Percentiles rank a stretch among this genome's conserved stretches.
Conservation (phyloP, 2,888 invertebrate species). For the Coenonympha glycerion region DNA sequence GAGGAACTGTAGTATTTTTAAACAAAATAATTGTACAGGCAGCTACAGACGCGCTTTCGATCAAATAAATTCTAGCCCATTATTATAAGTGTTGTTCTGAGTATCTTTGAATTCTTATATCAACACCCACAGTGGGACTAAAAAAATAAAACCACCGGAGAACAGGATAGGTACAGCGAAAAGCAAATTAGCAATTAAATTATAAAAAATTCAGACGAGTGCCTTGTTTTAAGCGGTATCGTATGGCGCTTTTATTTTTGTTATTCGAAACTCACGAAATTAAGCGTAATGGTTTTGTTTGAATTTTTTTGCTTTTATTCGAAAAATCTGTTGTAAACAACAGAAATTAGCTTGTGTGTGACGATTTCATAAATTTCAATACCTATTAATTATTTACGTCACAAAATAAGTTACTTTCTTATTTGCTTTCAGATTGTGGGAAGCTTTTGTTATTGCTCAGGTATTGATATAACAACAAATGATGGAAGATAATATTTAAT, state of each 20-base stretch:
- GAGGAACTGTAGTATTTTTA: too few species aligned
- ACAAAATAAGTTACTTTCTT: too few species aligned
- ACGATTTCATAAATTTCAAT: too few species aligned
- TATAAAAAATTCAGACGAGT: conserved; percentile 56
- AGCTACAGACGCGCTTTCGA: not conserved
- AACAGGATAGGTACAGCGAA: conserved; percentile 41
- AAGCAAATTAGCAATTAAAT: conserved; percentile 70
- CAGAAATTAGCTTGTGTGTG: too few species aligned
- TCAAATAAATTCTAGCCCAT: not conserved
- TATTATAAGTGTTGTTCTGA: not conserved
- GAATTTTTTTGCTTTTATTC: not conserved
- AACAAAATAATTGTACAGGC: too few species aligned
- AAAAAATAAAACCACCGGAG: conserved; percentile 36
- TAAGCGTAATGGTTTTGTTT: conserved; percentile 6
- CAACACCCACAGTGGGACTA: conserved; percentile 33
- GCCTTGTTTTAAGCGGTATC: conserved; percentile 52
- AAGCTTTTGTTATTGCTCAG: too few species aligned
- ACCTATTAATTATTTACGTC: too few species aligned
- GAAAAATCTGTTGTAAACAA: too few species aligned
- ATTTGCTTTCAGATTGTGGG: too few species aligned
- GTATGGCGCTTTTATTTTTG: conserved; percentile 46
- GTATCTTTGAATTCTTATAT: not conserved
- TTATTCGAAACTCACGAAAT: conserved; percentile 35
- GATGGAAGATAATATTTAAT: not conserved
- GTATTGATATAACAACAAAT: too few species aligned